Evolutionary conservation across 2,113 vertebrate species (phyloP).

Genomic region (Meriones unguiculatus): DNA sequence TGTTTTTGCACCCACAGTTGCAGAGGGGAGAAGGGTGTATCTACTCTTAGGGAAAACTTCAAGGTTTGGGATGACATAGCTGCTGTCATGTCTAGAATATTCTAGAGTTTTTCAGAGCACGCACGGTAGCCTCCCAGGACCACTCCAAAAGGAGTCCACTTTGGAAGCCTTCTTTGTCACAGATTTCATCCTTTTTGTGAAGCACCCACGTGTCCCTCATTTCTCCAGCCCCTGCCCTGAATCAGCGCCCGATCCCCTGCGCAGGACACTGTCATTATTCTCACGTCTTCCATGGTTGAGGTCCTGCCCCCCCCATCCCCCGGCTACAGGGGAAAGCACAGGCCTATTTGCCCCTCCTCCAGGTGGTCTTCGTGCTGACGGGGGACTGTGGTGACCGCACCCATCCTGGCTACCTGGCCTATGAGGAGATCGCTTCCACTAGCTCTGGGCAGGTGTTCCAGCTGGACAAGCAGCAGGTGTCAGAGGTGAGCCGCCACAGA

Average conservation of each 20-base stretch:
- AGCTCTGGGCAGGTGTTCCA: conserved; percentile 97
- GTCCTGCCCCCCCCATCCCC: neutral
- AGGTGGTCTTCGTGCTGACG: conserved; percentile 97
- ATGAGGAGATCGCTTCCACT: conserved; percentile 94
- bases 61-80: neutral
- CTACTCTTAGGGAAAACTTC: neutral
- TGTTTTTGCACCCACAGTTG: neutral
- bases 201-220: neutral
- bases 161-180: neutral
- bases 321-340: rapidly evolving
- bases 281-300: no score
- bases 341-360: neutral
- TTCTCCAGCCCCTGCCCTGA: no score
- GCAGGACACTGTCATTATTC: neutral
- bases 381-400: conserved; percentile 96
- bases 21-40: rapidly evolving
- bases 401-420: conserved; percentile 94
- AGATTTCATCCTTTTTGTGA: neutral
- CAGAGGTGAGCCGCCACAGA: conserved; percentile 90
- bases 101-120: neutral
- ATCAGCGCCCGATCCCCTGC: neutral
- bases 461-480: conserved; percentile 96
- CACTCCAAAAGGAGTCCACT: rapidly evolving
- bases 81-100: neutral
- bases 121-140: neutral